These are phyloP conservation scores for Drosophila putrida DNA, from an alignment of 2,888 invertebrate genomes.

Conservation along the genomic window DNA sequence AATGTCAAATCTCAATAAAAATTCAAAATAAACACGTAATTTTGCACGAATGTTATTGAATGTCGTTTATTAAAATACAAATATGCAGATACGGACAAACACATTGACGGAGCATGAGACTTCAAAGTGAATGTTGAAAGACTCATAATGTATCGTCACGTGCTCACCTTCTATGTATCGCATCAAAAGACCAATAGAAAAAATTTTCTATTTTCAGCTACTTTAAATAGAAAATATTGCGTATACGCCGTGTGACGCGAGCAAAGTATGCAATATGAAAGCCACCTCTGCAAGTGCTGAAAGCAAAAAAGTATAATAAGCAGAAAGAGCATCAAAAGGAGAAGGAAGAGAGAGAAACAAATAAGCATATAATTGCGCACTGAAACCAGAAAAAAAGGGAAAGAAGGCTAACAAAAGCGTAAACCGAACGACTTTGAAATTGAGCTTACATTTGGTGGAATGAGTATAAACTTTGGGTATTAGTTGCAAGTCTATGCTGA, in stretches of 20 bases:
- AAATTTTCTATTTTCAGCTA: slow-evolving; percentile 7
- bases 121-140: slow-evolving; percentile 39
- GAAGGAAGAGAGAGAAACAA: slow-evolving; percentile 2
- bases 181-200: slow-evolving; percentile 18
- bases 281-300: background rate
- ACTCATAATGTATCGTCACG: background rate
- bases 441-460: slow-evolving; percentile 11
- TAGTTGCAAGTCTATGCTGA: background rate
- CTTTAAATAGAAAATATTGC: slow-evolving; percentile 34
- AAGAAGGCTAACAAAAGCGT: slow-evolving; percentile 26
- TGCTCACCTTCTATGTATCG: background rate
- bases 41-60: slow-evolving; percentile 32
- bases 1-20: slow-evolving; percentile 6
- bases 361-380: slow-evolving; percentile 27
- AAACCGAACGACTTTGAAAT: slow-evolving; percentile 46
- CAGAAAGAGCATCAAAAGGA: background rate
- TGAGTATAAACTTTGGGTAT: background rate
- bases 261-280: slow-evolving; percentile 5
- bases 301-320: background rate
- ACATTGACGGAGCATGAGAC: slow-evolving; percentile 6
- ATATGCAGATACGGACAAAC: slow-evolving; percentile 14
- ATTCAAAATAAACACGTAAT: slow-evolving; percentile 3
- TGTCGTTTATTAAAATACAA: slow-evolving; percentile 36
- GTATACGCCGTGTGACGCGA: slow-evolving; percentile 41
- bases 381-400: slow-evolving; percentile 7